Conservation (phyloP, 2,113 vertebrate genomes). For the Calidris pygmaea region DNA sequence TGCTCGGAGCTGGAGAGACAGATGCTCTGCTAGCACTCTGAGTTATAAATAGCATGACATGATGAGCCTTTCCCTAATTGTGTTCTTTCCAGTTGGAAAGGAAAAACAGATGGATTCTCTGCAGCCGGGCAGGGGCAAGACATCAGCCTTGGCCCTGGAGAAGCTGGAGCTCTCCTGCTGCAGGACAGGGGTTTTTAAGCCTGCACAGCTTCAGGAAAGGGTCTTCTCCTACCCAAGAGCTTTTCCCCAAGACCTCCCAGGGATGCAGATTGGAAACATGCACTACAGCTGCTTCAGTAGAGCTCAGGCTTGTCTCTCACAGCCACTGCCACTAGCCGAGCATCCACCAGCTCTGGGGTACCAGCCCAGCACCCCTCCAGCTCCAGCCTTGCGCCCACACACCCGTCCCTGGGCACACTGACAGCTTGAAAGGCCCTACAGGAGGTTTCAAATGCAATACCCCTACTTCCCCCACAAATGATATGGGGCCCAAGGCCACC, state of each 20-base stretch:
- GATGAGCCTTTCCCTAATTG: background rate
- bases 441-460: fast-evolving
- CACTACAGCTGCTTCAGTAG: background rate
- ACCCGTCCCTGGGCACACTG: background rate
- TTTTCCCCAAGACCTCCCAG: background rate
- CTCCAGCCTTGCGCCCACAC: background rate
- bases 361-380: background rate
- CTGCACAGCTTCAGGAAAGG: background rate
- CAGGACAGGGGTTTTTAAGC: background rate
- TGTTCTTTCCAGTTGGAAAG: background rate
- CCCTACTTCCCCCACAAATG: background rate
- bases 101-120: background rate
- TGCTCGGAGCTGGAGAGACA: background rate
- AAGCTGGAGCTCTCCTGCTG: background rate
- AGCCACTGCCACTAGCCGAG: background rate
- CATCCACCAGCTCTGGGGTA: background rate
- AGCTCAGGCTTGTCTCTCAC: background rate
- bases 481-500: background rate
- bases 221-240: background rate
- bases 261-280: fast-evolving
- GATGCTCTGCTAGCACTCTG: background rate
- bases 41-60: background rate
- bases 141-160: fast-evolving
- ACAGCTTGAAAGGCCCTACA: background rate
- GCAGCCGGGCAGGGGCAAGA: background rate